Evolutionary conservation across 2,888 invertebrate species (phyloP).

Genomic region (Xylota segnis): DNA sequence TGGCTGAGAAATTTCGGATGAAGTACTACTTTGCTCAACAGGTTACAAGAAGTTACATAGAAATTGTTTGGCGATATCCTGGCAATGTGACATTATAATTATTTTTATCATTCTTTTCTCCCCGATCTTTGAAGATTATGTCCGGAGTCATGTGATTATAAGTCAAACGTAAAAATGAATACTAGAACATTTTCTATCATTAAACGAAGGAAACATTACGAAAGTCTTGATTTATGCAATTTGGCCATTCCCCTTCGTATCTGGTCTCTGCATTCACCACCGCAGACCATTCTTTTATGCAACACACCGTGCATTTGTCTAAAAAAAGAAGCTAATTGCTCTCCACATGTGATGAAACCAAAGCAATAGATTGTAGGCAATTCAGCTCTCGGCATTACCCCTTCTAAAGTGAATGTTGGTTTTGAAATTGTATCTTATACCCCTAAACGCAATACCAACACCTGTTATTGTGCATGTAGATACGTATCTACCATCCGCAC

Average conservation of each 20-base stretch:
- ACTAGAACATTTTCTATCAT: too few species aligned
- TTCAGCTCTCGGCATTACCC: neutral
- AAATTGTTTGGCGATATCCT: too few species aligned
- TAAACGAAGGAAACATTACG: neutral
- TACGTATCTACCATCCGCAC: conserved; percentile 23
- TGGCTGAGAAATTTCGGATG: too few species aligned
- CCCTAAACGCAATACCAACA: conserved; percentile 24
- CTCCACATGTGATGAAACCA: conserved; percentile 10
- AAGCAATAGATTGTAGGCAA: conserved; percentile 19
- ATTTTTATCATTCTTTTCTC: too few species aligned
- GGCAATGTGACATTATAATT: too few species aligned
- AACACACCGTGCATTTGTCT: conserved; percentile 5
- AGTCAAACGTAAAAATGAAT: too few species aligned
- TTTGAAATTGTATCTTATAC: conserved; percentile 21
- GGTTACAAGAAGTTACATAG: too few species aligned
- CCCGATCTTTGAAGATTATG: too few species aligned
- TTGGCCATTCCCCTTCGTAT: neutral
- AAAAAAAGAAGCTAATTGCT: neutral
- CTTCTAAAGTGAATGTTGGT: conserved; percentile 18
- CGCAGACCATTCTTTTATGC: conserved; percentile 14
- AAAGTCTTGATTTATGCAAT: neutral
- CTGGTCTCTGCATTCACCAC: too few species aligned
- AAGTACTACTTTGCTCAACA: too few species aligned
- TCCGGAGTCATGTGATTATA: too few species aligned
- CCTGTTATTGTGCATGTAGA: conserved; percentile 40